Evolutionary conservation across 2,888 invertebrate genomes (phyloP), one percentile per base, ranked within the genome.

Genomic region (Venusia cambrica): DNA sequence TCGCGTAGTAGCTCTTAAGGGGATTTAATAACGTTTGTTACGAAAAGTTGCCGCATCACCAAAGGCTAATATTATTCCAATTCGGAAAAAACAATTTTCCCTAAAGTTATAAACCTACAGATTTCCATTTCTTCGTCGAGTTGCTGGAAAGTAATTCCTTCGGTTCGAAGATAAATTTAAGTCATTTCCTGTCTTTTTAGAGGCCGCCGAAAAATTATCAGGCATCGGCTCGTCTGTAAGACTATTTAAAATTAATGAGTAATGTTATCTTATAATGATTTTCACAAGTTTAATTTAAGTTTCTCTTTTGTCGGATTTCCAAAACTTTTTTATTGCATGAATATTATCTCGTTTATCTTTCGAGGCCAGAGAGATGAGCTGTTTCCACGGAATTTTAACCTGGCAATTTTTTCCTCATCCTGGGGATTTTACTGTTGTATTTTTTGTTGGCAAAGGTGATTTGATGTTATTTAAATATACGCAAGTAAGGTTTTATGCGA

Each of bases 191-290:
- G 74, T 74, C 75, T 73, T 58, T 69, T 67, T 56, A 61, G 62
- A 72, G 71, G 73, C 73, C 65, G 62, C 68, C n/a, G 67, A 77
- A 80, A 83, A 81, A 83, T 84, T 80, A 83, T 83, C 78, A 77
- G 73, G 59, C 73, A 77, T 83, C 75, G 77, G 69, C 72, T 69
- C 61, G 68, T 61, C 72, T 66, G 70, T 69, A 65, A 63, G 68
- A 72, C 72, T 72, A 75, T 84, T 84, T 81, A 75, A 84, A 85
- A 84, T 87, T 87, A 84, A 85, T 85, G 81, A 85, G 83, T 84
- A 83, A 81, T 85, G 80, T 84, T 85, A 85, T 87, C 85, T 77
- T 78, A 83, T 84, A 83, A 85, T 76, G 77, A 79, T 81, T 76
- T 68, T 62, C 66, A 55, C 63, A 80, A 83, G 80, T 83, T 85